Base-by-base conservation (phyloP, 2,113 vertebrate species). In the Podarcis cretensis region DNA sequence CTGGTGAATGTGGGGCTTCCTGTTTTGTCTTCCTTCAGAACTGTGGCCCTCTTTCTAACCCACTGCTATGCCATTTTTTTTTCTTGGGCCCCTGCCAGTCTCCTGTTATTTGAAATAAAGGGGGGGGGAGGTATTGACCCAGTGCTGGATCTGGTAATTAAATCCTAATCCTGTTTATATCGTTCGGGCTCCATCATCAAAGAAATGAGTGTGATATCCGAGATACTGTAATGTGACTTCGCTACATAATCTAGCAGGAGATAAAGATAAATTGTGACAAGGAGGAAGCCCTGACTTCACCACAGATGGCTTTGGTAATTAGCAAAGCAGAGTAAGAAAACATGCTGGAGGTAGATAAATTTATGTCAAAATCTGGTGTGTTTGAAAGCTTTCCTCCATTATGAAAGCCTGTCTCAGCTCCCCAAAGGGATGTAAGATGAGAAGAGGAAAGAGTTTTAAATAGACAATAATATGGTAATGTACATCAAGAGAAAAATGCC, bases 321-420 rank as follows among this genome's bases (percentile, higher is more conserved):
- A 93, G 91, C 81, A 88, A 69, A 94, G 77, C 73, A 90, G 90
- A 65, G 87, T 81, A 92, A 90, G 92, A 89, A 95, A 93, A 92
- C 78, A 92, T 87, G 92, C 90, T 93, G 93, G 92, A 81, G 89
- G 85, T 92, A 91, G 95, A 91, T 90, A 92, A 92, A 94, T 95
- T 96, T 95, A 91, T 95, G 92, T 94, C 94, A 91, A 92, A 91
- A 93, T 78, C 92, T 93, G 92, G 87, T 89, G 65, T 91, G 90
- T 95, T 91, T 93, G 95, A 95, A 94, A 96, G 95, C 95, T 89
- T 95, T 93, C 30, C 85, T 85, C 89, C 90, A 92, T 95, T 95
- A 94, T 85, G 81, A 89, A 93, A 92, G 91, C 92, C 93, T 92
- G 93, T 91, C 89, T 92, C 93, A 90, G 89, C 73, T 87, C n/a